Percentiles rank a stretch among this genome's conserved stretches.
Conservation (phyloP, 2,113 vertebrate species). For the Lepus americanus region DNA sequence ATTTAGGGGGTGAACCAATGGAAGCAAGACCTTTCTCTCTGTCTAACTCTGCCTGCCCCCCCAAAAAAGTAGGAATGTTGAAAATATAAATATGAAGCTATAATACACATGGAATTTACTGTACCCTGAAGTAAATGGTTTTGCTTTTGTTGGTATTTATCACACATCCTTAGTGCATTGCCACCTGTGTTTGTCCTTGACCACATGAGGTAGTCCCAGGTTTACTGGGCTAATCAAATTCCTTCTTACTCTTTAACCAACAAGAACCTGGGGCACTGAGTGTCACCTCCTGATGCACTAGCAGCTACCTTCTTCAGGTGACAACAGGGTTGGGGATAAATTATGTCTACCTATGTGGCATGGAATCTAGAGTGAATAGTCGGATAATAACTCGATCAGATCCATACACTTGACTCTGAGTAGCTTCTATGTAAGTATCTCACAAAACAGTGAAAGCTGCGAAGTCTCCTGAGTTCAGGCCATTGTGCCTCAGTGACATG, state of each 20-base stretch:
- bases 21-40: too few species aligned
- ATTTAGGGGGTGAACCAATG: too few species aligned
- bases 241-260: not conserved
- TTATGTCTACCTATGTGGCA: constrained; percentile 2
- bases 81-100: not conserved
- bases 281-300: not conserved
- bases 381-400: not conserved
- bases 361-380: not conserved
- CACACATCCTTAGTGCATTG: not conserved
- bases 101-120: not conserved
- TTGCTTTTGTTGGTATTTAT: constrained; percentile 38
- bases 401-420: not conserved
- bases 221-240: not conserved
- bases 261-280: not conserved
- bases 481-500: not conserved
- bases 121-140: not conserved
- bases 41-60: too few species aligned
- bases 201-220: not conserved
- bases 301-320: not conserved
- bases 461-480: not conserved
- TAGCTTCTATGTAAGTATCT: not conserved
- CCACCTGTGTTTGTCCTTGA: not conserved
- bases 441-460: not conserved
- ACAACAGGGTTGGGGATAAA: not conserved
- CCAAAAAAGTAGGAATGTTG: not conserved